phyloP scores from a whole-genome alignment of 2,797 vertebrate species.

The Lepilemur septentrionalis region DNA sequence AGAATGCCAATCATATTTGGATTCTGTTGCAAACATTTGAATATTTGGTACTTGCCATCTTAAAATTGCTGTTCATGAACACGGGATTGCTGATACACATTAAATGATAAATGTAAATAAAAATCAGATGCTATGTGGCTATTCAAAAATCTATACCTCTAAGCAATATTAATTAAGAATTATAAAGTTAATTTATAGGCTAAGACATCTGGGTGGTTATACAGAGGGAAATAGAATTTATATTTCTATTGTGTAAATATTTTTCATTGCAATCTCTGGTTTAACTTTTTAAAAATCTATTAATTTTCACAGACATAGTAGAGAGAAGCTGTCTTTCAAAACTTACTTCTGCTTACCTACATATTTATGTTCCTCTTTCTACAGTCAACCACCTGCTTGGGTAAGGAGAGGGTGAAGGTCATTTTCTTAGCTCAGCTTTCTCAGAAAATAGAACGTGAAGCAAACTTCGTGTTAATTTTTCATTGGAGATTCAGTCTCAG shows the following conservation, averaged over 20 bases:
- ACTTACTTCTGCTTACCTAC: neutral
- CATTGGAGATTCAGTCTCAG: neutral
- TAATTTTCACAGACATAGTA: neutral
- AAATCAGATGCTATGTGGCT: neutral
- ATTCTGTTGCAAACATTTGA: neutral
- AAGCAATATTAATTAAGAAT: neutral
- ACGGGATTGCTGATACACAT: neutral
- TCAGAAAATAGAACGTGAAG: slow-evolving; percentile 1
- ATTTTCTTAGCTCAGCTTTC: slow-evolving; percentile 19
- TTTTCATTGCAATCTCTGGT: neutral
- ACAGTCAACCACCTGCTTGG: neutral
- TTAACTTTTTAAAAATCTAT: neutral
- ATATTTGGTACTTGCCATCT: neutral
- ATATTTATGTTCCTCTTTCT: neutral
- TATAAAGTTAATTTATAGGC: neutral
- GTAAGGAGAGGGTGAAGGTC: neutral
- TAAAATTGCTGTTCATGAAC: slow-evolving; percentile 9
- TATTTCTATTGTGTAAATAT: neutral
- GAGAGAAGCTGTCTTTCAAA: neutral
- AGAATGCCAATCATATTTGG: slow-evolving; percentile 12
- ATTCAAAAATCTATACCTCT: neutral
- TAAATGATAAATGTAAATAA: slow-evolving; percentile 20
- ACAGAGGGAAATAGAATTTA: neutral
- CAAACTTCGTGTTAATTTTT: slow-evolving; percentile 7
- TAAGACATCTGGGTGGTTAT: neutral